Conservation (phyloP, 2,113 vertebrate genomes). For the Megatriorchis doriae region DNA sequence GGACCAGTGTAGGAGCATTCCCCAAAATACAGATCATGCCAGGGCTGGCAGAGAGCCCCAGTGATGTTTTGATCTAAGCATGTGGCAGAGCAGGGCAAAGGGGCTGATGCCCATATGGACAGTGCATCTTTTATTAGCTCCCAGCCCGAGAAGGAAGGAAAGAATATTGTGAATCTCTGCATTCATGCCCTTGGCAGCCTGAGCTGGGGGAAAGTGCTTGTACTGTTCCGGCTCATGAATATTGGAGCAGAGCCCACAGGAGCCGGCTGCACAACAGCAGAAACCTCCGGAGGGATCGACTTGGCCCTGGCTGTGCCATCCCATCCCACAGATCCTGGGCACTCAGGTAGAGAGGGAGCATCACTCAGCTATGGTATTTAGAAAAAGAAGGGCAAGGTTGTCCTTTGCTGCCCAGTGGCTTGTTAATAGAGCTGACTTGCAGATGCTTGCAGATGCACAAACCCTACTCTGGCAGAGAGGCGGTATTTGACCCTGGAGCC, state of each 20-base stretch:
- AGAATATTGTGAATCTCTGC: slow-evolving; percentile 29
- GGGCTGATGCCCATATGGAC: not conserved
- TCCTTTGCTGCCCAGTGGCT: not conserved
- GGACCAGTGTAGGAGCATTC: not conserved
- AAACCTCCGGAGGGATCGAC: not conserved
- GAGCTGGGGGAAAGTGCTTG: not conserved
- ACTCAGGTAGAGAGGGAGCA: not conserved
- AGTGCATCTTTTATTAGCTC: slow-evolving; percentile 22
- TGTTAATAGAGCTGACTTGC: not conserved
- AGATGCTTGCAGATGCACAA: not conserved
- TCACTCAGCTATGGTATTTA: not conserved
- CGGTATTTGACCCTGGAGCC: not conserved
- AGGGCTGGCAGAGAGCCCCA: not conserved
- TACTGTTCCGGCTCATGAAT: not conserved
- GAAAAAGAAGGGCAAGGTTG: not conserved
- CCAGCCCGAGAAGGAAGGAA: not conserved
- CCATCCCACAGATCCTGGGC: not conserved
- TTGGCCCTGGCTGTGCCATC: not conserved
- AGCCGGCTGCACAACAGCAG: not conserved
- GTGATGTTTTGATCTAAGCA: not conserved
- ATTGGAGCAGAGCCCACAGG: slow-evolving; percentile 13
- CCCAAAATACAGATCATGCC: not conserved
- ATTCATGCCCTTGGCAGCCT: not conserved
- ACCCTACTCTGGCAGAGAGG: not conserved
- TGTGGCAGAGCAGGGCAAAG: not conserved